These are phyloP conservation scores for Leptodactylus fuscus DNA, from an alignment of 2,113 vertebrate species.

Conservation along the genomic window DNA sequence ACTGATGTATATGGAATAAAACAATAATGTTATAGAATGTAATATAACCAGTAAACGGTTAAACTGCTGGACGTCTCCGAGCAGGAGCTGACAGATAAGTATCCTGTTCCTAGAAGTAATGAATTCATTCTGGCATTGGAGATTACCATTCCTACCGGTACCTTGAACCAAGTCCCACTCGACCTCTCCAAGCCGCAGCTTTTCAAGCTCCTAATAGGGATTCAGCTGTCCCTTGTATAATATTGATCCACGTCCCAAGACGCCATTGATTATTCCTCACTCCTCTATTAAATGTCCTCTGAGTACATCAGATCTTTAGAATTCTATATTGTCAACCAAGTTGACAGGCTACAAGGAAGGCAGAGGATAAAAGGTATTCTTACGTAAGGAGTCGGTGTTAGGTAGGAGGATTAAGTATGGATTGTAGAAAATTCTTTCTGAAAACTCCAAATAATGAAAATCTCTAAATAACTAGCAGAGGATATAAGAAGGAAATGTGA, in stretches of 20 bases:
- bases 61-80: neutral
- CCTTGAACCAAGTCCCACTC: slow-evolving; percentile 4
- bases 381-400: neutral
- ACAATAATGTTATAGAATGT: neutral
- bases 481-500: neutral
- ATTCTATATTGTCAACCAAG: slow-evolving; percentile 63
- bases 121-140: neutral
- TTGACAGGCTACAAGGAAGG: slow-evolving; percentile 26
- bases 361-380: slow-evolving; percentile 9
- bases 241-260: slow-evolving; percentile 62
- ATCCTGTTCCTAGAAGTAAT: neutral
- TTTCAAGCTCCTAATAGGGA: slow-evolving; percentile 58
- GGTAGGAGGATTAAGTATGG: slow-evolving; percentile 38
- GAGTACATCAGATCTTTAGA: slow-evolving; percentile 58
- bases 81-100: neutral
- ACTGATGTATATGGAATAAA: neutral
- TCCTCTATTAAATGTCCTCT: slow-evolving; percentile 66
- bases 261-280: slow-evolving; percentile 64
- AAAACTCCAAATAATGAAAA: slow-evolving; percentile 51
- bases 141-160: slow-evolving; percentile 24
- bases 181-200: slow-evolving; percentile 24
- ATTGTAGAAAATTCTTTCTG: slow-evolving; percentile 24
- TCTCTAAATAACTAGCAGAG: slow-evolving; percentile 21
- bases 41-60: neutral
- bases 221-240: slow-evolving; percentile 61